Evolutionary conservation across 2,888 invertebrate species (phyloP).

Genomic region (Uloborus plumipes): DNA sequence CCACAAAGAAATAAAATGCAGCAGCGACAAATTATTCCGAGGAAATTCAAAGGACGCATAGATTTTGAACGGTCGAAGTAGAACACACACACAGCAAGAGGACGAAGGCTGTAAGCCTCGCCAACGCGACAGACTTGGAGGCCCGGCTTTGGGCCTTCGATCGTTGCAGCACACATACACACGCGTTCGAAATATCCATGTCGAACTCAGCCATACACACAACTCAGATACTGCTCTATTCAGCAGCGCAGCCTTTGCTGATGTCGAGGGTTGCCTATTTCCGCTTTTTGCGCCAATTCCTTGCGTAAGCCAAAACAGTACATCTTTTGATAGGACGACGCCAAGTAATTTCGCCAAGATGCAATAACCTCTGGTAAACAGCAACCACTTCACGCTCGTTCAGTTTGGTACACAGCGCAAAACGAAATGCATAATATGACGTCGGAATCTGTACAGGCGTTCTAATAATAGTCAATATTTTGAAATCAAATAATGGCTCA

Average conservation of each 20-base stretch:
- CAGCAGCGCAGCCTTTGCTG: conserved; percentile 29
- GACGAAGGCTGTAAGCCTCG: conserved; percentile 43
- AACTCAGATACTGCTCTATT: conserved; percentile 23
- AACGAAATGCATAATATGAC: no score
- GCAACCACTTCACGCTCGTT: no score
- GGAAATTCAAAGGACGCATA: conserved; percentile 31
- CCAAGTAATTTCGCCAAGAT: conserved; percentile 33
- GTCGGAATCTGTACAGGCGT: no score
- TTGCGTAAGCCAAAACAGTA: no score
- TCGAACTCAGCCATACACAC: conserved; percentile 36
- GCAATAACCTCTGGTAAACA: not conserved
- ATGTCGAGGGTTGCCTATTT: conserved; percentile 24
- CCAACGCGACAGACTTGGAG: conserved; percentile 45
- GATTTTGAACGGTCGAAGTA: conserved; percentile 35
- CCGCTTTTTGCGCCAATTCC: conserved; percentile 1
- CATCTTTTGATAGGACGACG: conserved; percentile 3
- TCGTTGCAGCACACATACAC: conserved; percentile 56
- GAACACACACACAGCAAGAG: conserved; percentile 38
- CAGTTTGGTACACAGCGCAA: no score
- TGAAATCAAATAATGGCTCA: no score
- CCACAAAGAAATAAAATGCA: conserved; percentile 18
- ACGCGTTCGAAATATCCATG: conserved; percentile 44
- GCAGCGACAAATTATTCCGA: conserved; percentile 29
- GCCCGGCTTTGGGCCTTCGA: conserved; percentile 50
- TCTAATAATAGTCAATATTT: no score